phyloP scores from a whole-genome alignment of 2,113 vertebrate genomes.

The Tylochromis polylepis region DNA sequence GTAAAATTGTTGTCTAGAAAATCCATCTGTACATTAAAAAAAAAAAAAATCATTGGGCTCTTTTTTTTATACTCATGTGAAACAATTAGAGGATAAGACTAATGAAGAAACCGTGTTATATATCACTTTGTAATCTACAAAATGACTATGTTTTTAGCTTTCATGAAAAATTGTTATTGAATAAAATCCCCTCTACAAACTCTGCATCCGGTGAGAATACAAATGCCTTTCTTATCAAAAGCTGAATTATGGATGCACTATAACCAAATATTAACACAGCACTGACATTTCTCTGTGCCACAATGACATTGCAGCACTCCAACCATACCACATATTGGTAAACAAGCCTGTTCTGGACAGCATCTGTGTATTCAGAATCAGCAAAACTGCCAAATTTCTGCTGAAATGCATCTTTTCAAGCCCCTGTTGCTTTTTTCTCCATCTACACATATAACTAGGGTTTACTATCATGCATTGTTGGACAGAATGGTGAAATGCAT shows the following conservation, averaged over 20 bases:
- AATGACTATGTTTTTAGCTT: constrained; percentile 19
- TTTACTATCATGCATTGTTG: neutral
- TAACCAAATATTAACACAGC: constrained; percentile 21
- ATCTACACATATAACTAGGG: neutral
- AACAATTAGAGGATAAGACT: constrained; percentile 15
- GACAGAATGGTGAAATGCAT: neutral
- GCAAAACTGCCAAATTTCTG: constrained; percentile 3
- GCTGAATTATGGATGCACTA: constrained; percentile 6
- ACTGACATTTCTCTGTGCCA: constrained; percentile 28
- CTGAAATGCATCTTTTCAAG: constrained; percentile 16
- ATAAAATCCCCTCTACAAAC: neutral
- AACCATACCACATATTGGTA: neutral
- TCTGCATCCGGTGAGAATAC: neutral
- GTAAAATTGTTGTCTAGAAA: constrained; percentile 48
- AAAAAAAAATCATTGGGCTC: neutral
- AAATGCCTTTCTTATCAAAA: constrained; percentile 23
- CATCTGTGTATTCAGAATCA: neutral
- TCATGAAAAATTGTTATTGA: constrained; percentile 12
- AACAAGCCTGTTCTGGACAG: neutral
- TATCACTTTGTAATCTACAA: constrained; percentile 4
- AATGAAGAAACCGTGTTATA: neutral
- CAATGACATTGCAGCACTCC: constrained; percentile 9
- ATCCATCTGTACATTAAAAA: constrained; percentile 17
- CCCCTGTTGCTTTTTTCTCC: neutral
- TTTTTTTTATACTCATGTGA: constrained; percentile 21